A percentile compares a stretch with the other conserved stretches of the same genome.
These are phyloP conservation scores for Kuschelorhynchus macadamiae DNA, from an alignment of 2,888 invertebrate genomes.

Conservation along the genomic window DNA sequence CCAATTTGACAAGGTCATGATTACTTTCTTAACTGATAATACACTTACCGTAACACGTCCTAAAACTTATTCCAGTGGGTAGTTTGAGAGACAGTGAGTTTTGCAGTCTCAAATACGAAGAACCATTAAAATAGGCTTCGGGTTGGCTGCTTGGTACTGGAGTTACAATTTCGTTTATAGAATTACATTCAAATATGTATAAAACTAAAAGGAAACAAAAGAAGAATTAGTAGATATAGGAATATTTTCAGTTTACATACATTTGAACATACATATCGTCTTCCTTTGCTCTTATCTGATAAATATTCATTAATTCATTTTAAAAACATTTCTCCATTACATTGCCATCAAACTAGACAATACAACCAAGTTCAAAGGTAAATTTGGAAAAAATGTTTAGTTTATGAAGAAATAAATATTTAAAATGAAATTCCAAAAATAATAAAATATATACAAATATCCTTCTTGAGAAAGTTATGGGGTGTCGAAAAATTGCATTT, in stretches of 20 bases:
- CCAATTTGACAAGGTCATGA: no score
- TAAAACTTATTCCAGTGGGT: conserved; percentile 86
- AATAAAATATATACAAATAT: no score
- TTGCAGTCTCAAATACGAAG: conserved; percentile 80
- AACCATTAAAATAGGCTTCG: conserved; percentile 89
- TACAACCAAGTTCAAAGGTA: no score
- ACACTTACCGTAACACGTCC: conserved; percentile 78
- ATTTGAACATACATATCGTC: background rate
- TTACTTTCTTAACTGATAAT: background rate
- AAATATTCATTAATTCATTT: no score
- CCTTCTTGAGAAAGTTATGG: no score
- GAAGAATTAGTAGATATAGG: background rate
- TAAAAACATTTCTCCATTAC: no score
- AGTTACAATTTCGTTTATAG: conserved; percentile 40
- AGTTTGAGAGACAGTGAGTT: conserved; percentile 83
- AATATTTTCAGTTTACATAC: no score
- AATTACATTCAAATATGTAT: conserved; percentile 39
- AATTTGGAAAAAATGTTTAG: no score
- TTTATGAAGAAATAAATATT: no score
- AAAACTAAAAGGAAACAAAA: conserved; percentile 49
- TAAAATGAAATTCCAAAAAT: no score
- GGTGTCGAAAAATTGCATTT: no score
- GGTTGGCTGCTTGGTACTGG: conserved; percentile 75
- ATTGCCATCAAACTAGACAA: no score
- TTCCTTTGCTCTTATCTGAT: background rate